These are phyloP conservation scores for Cryptocephalus moraei DNA, from an alignment of 2,888 invertebrate genomes.

Conservation along the genomic window DNA sequence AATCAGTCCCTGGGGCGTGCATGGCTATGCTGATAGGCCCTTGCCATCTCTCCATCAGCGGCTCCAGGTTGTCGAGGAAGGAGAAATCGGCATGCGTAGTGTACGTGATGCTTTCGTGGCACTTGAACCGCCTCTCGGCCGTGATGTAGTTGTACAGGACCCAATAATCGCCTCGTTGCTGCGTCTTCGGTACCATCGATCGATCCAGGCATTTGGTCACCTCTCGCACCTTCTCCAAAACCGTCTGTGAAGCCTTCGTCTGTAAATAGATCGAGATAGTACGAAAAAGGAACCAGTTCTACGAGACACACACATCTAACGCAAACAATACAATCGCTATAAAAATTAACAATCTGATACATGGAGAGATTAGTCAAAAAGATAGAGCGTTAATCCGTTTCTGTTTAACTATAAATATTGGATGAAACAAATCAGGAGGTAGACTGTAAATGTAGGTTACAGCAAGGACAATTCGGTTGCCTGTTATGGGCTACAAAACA, in stretches of 20 bases:
- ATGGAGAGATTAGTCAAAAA: too few relatives aligned
- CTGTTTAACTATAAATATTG: too few relatives aligned
- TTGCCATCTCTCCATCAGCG: constrained; percentile 76
- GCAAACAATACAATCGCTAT: too few relatives aligned
- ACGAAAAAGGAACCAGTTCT: too few relatives aligned
- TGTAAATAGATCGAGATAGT: too few relatives aligned
- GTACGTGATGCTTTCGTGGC: constrained; percentile 81
- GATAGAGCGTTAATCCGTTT: too few relatives aligned
- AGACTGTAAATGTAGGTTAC: too few relatives aligned
- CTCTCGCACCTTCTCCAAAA: constrained; percentile 25
- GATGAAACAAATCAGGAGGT: too few relatives aligned
- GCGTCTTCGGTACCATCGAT: constrained; percentile 32
- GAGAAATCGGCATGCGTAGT: constrained; percentile 89
- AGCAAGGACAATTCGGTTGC: too few relatives aligned
- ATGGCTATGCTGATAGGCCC: constrained; percentile 81
- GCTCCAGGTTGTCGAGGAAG: constrained; percentile 81
- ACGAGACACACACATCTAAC: too few relatives aligned
- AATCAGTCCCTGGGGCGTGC: constrained; percentile 79
- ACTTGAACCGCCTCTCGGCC: constrained; percentile 54
- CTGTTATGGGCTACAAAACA: too few relatives aligned
- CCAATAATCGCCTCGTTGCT: constrained; percentile 56
- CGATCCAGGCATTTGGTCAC: constrained; percentile 34
- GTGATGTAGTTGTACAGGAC: constrained; percentile 78
- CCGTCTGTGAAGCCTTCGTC: constrained; percentile 7
- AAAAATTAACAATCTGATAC: too few relatives aligned